phyloP scores from a whole-genome alignment of 2,888 invertebrate species.

The Chloroclysta siterata region DNA sequence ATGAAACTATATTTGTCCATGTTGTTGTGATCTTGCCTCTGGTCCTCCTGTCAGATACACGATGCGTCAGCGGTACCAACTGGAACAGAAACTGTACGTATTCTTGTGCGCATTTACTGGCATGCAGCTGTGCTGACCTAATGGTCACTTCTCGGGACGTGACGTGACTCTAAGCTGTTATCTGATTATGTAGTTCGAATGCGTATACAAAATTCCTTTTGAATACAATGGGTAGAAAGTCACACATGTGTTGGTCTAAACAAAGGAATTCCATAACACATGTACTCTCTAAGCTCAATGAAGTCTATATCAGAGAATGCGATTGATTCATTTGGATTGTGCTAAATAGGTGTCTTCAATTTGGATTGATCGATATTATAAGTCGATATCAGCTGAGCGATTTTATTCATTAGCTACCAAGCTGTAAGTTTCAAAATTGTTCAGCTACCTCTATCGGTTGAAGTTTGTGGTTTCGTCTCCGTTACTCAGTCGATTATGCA shows the following conservation, averaged over 20 bases:
- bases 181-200: slow-evolving; percentile 53
- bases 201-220: slow-evolving; percentile 58
- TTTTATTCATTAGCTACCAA: slow-evolving; percentile 3
- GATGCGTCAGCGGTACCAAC: slow-evolving; percentile 81
- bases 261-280: slow-evolving; percentile 66
- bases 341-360: slow-evolving; percentile 16
- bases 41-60: slow-evolving; percentile 51
- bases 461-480: slow-evolving; percentile 30
- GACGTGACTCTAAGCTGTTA: slow-evolving; percentile 51
- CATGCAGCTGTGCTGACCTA: slow-evolving; percentile 53
- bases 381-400: not conserved
- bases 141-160: slow-evolving; percentile 53
- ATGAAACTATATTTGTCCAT: slow-evolving; percentile 58
- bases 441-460: not conserved
- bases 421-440: slow-evolving; percentile 14
- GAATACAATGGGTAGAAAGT: slow-evolving; percentile 73
- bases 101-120: slow-evolving; percentile 46
- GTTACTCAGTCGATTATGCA: slow-evolving; percentile 29
- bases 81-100: slow-evolving; percentile 82
- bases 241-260: slow-evolving; percentile 55
- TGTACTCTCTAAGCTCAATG: slow-evolving; percentile 16
- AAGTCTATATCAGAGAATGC: slow-evolving; percentile 7
- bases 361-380: slow-evolving; percentile 24
- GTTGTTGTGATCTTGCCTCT: slow-evolving; percentile 62
- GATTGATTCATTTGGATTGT: slow-evolving; percentile 2